Base-by-base conservation (phyloP, 2,113 vertebrate genomes). In the Amblyornis subalaris region DNA sequence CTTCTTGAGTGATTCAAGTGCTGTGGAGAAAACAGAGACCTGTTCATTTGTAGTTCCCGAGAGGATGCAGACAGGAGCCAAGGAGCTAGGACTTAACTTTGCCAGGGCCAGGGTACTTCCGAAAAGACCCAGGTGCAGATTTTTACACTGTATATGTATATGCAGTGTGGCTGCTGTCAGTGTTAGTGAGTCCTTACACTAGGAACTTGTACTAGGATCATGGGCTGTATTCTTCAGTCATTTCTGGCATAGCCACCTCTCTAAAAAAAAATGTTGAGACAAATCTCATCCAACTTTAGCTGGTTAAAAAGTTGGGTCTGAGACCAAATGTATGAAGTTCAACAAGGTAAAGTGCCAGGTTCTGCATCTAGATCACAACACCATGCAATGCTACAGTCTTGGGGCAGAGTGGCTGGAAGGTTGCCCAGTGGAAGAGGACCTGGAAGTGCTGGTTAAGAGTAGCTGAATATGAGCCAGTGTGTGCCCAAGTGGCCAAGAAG, bases 401-500 rank as follows among this genome's bases (percentile, higher is more conserved):
- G 25, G 31, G 55, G 18, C 21, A 48, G 35, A 69, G 35, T 33
- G 48, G n/a, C 31, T 89, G 78, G 31, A 55, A 83, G 12, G 25
- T n/a, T 69, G 29, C 25, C 17, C 12, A 31, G 62, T 35, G 42
- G 48, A 55, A 69, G 69, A 89, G 35, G n/a, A 35, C 16, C 25
- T 35, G 25, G 47, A 31, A 47, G 25, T 20, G 13, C 35, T 75
- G 40, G 36, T 66, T 10, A 33, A 10, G 12, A 58, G 60, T 15
- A 36, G 44, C 36, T 73, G 33, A 28, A 45, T 0, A 0, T 51
- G 20, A 66, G 60, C 36, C 51, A 80, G 23, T 1, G 4, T 33
- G 12, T 57, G 44, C 26, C 33, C 58, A 73, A 36, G 75, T 50
- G 50, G 31, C 75, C 58, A 57, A 65, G 33, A 80, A 80, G 44